Percentiles rank a stretch among this genome's conserved stretches.
These are phyloP conservation scores for Gadopsis marmoratus DNA, from an alignment of 2,797 vertebrate species.

Conservation along the genomic window DNA sequence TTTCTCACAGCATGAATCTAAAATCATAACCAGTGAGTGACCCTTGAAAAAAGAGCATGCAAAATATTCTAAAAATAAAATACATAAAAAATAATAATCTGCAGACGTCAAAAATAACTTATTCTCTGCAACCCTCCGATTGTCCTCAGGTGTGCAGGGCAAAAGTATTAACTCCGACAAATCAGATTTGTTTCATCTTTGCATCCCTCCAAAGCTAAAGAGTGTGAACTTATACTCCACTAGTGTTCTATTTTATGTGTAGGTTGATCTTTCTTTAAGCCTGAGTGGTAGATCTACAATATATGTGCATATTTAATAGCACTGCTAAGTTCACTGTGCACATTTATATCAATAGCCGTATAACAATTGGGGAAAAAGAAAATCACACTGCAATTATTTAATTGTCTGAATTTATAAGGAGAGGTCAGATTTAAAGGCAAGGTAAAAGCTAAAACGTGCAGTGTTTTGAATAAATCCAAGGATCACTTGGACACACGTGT, in stretches of 20 bases:
- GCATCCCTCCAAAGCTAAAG: neutral
- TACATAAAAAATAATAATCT: no score
- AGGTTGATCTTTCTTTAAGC: neutral
- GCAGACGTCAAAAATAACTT: neutral
- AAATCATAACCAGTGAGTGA: neutral
- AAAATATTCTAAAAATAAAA: neutral
- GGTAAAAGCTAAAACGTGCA: neutral
- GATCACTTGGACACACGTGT: neutral
- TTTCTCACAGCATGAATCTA: neutral
- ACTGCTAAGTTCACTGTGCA: no score
- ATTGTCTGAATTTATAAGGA: neutral
- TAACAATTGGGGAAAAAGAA: neutral
- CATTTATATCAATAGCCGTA: no score
- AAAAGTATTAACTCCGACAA: neutral
- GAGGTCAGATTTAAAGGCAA: neutral
- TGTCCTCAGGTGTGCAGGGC: neutral
- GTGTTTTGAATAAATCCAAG: slow-evolving; percentile 14
- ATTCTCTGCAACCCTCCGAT: neutral
- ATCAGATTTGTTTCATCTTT: neutral
- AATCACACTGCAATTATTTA: neutral
- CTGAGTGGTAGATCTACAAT: neutral
- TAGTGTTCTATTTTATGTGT: neutral
- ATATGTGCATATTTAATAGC: neutral
- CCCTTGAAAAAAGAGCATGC: neutral
- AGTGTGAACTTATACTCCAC: neutral